Evolutionary conservation across 2,888 invertebrate species (phyloP).

Genomic region (Pammene fasciana): DNA sequence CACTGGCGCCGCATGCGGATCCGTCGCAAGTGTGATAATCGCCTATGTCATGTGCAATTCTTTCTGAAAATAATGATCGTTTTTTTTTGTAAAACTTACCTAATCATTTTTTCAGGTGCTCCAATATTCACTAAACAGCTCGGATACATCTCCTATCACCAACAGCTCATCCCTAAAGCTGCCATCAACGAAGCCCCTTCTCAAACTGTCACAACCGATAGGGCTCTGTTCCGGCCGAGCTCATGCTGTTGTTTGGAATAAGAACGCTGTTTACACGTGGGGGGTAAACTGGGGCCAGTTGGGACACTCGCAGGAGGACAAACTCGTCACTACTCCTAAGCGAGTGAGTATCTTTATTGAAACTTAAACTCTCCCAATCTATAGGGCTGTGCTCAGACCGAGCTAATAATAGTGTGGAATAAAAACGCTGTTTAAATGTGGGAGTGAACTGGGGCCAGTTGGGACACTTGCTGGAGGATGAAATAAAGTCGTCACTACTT

Average conservation of each 20-base stretch:
- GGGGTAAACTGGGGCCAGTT: slow-evolving; percentile 93
- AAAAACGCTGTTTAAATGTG: slow-evolving; percentile 87
- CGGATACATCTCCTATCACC: slow-evolving; percentile 63
- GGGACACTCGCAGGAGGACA: slow-evolving; percentile 84
- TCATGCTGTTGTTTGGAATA: slow-evolving; percentile 88
- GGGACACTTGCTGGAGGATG: slow-evolving; percentile 85
- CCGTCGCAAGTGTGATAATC: too few species aligned
- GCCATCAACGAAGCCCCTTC: slow-evolving; percentile 62
- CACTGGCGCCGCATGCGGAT: too few species aligned
- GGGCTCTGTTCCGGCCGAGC: slow-evolving; percentile 87
- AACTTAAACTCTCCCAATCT: slow-evolving; percentile 63
- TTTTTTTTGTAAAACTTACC: too few species aligned
- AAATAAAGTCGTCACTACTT: slow-evolving; percentile 66
- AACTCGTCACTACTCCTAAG: slow-evolving; percentile 74
- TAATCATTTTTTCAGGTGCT: slow-evolving; percentile 59
- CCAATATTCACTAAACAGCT: slow-evolving; percentile 69
- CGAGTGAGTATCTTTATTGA: slow-evolving; percentile 58
- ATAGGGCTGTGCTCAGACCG: slow-evolving; percentile 86
- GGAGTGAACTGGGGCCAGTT: slow-evolving; percentile 92
- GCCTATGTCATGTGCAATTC: too few species aligned
- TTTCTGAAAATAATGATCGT: too few species aligned
- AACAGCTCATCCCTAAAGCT: slow-evolving; percentile 68
- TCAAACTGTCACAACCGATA: slow-evolving; percentile 64
- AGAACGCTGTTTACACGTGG: slow-evolving; percentile 87
- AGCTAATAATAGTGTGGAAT: slow-evolving; percentile 87